These are phyloP conservation scores for Gambusia affinis DNA, from an alignment of 2,113 vertebrate species.

Conservation along the genomic window DNA sequence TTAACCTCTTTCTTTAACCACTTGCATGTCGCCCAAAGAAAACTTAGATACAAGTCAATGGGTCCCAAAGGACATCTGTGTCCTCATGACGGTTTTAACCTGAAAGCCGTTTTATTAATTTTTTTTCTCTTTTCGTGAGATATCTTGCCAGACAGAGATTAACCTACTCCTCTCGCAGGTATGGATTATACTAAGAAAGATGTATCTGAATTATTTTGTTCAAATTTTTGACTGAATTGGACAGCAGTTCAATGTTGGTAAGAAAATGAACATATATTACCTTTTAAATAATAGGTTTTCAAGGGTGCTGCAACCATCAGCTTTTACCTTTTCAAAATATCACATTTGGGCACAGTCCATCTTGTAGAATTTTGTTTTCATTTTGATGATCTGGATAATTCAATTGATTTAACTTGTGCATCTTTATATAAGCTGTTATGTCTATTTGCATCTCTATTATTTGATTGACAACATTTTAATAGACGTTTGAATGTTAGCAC, in stretches of 20 bases:
- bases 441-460: too few species aligned
- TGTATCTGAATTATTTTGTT: slow-evolving; percentile 9
- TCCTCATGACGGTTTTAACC: not conserved
- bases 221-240: slow-evolving; percentile 5
- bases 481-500: too few species aligned
- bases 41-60: not conserved
- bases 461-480: too few species aligned
- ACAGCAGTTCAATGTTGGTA: slow-evolving; percentile 10
- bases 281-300: not conserved
- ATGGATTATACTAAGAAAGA: slow-evolving; percentile 23
- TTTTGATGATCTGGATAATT: not conserved
- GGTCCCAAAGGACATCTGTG: too few species aligned
- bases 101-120: not conserved
- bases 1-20: too few species aligned
- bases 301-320: slow-evolving; percentile 3
- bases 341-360: slow-evolving; percentile 1
- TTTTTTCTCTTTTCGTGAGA: not conserved
- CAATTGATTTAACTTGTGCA: not conserved
- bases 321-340: not conserved
- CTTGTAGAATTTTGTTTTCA: not conserved
- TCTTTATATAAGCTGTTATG: not conserved
- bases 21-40: too few species aligned
- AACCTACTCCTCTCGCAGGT: slow-evolving; percentile 8
- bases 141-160: slow-evolving; percentile 13
- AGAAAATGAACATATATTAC: slow-evolving; percentile 6